Conservation (phyloP, 2,113 vertebrate genomes). For the Amblyornis subalaris region DNA sequence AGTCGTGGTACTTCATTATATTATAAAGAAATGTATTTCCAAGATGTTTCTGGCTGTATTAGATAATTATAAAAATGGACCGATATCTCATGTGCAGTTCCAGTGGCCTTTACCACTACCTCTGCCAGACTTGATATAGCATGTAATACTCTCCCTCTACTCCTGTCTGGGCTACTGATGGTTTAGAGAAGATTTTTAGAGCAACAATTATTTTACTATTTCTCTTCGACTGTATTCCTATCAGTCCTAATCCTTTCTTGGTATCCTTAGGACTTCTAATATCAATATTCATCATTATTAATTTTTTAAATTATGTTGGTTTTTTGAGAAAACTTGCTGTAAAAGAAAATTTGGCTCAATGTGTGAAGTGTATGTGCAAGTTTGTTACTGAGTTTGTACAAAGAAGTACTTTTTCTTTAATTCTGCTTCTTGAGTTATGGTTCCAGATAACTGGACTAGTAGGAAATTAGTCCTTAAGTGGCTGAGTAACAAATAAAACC, state of each 20-base stretch:
- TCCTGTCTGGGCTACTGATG: not conserved
- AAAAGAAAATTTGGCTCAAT: not conserved
- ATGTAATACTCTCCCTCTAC: not conserved
- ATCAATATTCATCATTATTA: not conserved
- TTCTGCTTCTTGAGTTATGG: not conserved
- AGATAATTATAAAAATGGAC: not conserved
- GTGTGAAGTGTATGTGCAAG: not conserved
- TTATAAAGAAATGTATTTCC: not conserved
- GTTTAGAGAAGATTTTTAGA: not conserved
- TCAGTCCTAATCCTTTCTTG: not conserved
- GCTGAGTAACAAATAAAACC: constrained; percentile 19
- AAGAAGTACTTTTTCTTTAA: not conserved
- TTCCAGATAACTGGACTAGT: not conserved
- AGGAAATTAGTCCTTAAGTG: constrained; percentile 3
- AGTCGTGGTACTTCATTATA: not conserved
- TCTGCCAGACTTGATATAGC: not conserved
- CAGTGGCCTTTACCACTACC: not conserved
- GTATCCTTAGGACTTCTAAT: not conserved
- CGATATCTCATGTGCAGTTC: not conserved
- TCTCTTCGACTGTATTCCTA: not conserved
- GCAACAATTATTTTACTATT: not conserved
- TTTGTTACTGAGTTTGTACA: not conserved
- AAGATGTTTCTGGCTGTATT: not conserved
- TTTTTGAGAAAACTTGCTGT: not conserved
- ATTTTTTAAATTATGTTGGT: not conserved